These are phyloP conservation scores for Bruchidius siliquastri DNA, from an alignment of 2,888 invertebrate genomes.

Conservation along the genomic window DNA sequence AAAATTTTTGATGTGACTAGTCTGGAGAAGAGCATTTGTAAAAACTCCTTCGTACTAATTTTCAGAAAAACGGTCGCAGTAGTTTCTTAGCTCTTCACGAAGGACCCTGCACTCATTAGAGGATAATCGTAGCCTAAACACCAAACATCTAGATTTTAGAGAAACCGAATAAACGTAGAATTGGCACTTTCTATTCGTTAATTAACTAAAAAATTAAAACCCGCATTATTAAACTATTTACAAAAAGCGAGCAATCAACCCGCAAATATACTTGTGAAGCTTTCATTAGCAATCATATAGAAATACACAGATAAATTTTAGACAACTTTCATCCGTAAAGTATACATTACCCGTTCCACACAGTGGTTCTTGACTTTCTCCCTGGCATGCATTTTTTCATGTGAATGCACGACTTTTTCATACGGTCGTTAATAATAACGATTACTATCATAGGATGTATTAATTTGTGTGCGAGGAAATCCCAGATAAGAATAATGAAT, in stretches of 20 bases:
- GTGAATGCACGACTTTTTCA: neutral
- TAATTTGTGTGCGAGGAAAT: neutral
- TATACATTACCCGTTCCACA: neutral
- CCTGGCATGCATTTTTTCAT: neutral
- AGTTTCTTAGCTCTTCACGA: too few relatives aligned
- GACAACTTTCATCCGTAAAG: neutral
- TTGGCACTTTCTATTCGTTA: neutral
- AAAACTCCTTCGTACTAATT: too few relatives aligned
- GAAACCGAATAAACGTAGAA: neutral
- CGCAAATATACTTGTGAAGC: neutral
- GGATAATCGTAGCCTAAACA: too few relatives aligned
- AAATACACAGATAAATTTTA: neutral
- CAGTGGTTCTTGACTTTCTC: neutral
- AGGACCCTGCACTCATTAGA: too few relatives aligned
- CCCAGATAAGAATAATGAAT: neutral
- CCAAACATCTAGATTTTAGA: neutral
- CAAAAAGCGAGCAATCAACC: neutral
- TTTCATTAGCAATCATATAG: neutral
- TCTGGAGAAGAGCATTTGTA: too few relatives aligned
- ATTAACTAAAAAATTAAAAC: neutral
- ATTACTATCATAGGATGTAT: neutral
- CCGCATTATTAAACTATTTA: neutral
- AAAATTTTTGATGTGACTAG: too few relatives aligned
- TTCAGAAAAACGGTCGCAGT: too few relatives aligned
- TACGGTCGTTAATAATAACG: neutral